phyloP scores from a whole-genome alignment of 2,113 vertebrate species.

The Sorex fumeus region DNA sequence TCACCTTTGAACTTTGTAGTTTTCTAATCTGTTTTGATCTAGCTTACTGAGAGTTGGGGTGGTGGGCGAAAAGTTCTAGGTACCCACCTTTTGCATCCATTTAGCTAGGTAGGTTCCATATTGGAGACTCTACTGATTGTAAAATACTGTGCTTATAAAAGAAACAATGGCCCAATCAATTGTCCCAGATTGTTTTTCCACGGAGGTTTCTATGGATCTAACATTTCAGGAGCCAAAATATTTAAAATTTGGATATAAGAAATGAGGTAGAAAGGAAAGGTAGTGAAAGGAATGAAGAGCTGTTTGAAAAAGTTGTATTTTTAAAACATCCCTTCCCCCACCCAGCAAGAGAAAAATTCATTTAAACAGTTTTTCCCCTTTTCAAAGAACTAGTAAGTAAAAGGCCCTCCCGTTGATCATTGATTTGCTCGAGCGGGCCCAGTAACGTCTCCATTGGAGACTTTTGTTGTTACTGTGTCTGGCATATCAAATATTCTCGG shows the following conservation, averaged over 20 bases:
- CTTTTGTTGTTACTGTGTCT: too few relatives aligned
- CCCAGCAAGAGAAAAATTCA: not conserved
- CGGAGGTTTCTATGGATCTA: not conserved
- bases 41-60: not conserved
- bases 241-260: not conserved
- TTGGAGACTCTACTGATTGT: not conserved
- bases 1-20: not conserved
- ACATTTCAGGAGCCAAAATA: slow-evolving; percentile 24
- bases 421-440: too few relatives aligned
- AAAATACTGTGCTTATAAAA: slow-evolving; percentile 4
- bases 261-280: slow-evolving; percentile 10
- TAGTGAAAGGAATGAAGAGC: slow-evolving; percentile 39
- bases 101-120: slow-evolving; percentile 14
- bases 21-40: slow-evolving; percentile 31
- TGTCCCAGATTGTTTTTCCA: not conserved
- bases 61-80: slow-evolving; percentile 23
- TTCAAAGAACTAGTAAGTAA: too few relatives aligned
- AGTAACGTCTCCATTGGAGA: too few relatives aligned
- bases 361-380: not conserved
- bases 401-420: too few relatives aligned
- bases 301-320: slow-evolving; percentile 30
- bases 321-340: not conserved
- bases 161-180: not conserved
- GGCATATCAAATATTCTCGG: too few relatives aligned
- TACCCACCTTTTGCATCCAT: not conserved